A percentile compares a stretch with the other conserved stretches of the same genome.
Evolutionary conservation across 2,113 vertebrate genomes (phyloP).

Genomic region (Zapornia atra): DNA sequence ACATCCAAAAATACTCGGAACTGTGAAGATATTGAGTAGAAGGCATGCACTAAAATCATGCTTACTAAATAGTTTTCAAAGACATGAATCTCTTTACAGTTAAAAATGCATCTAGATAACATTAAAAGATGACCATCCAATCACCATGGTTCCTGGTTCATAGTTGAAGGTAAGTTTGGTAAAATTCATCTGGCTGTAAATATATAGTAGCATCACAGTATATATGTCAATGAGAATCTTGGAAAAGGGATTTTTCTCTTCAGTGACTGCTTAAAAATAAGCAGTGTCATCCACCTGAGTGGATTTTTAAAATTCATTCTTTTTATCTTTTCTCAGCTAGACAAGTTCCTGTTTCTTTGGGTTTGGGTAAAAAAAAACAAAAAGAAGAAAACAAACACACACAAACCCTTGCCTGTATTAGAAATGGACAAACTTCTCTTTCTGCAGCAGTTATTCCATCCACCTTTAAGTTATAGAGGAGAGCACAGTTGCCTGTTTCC

Average conservation of each 20-base stretch:
- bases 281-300: neutral
- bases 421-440: neutral
- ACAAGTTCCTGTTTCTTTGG: neutral
- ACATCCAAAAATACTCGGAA: neutral
- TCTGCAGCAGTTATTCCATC: neutral
- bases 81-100: neutral
- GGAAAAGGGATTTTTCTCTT: neutral
- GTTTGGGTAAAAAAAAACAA: neutral
- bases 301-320: neutral
- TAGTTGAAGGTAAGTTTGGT: neutral
- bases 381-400: fast-evolving
- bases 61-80: neutral
- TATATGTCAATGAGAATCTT: neutral
- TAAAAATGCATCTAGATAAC: neutral
- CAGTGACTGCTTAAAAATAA: neutral
- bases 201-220: neutral
- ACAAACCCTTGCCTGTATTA: neutral
- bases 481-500: neutral
- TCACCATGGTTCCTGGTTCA: neutral
- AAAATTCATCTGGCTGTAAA: neutral
- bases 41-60: neutral
- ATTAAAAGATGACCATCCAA: neutral
- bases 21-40: neutral
- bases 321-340: neutral
- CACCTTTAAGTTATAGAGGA: neutral